These are phyloP conservation scores for Bradynema listronoti DNA, from an alignment of 1,140 invertebrate genomes.

Conservation along the genomic window DNA sequence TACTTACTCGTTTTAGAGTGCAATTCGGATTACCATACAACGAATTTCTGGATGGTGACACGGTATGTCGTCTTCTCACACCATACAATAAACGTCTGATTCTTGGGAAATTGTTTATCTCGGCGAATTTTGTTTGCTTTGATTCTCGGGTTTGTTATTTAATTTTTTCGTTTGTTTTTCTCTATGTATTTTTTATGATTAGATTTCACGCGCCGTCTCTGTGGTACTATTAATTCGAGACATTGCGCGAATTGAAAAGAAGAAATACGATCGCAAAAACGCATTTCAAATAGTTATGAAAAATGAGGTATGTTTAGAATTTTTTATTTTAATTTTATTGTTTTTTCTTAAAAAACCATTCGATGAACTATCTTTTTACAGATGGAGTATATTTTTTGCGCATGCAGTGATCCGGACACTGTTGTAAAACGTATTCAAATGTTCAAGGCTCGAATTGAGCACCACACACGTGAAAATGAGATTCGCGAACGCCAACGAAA, in stretches of 20 bases:
- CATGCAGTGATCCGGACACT: conserved; percentile 15
- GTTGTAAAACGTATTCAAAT: conserved; percentile 19
- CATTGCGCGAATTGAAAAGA: conserved; percentile 69
- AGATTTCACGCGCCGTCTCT: too few relatives aligned
- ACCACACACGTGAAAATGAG: too few relatives aligned
- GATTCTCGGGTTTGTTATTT: conserved; percentile 71
- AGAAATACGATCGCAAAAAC: conserved; percentile 70
- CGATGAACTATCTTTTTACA: conserved; percentile 8
- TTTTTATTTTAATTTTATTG: too few relatives aligned
- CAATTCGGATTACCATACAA: conserved; percentile 75
- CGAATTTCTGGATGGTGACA: conserved; percentile 80
- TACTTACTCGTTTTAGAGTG: conserved; percentile 66
- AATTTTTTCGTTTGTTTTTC: neutral
- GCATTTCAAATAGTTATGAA: conserved; percentile 76
- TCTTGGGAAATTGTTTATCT: conserved; percentile 81
- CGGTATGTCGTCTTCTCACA: conserved; percentile 64
- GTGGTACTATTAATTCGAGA: conserved; percentile 63
- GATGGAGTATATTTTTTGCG: conserved; percentile 23
- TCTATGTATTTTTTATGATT: neutral
- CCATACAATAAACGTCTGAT: conserved; percentile 85
- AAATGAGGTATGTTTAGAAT: conserved; percentile 4
- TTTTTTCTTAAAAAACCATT: conserved; percentile 17
- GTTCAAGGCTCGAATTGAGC: too few relatives aligned
- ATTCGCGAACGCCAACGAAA: too few relatives aligned
- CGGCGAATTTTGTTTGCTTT: conserved; percentile 90